Conservation (phyloP, 1,140 invertebrate species). For the Littorina saxatilis region DNA sequence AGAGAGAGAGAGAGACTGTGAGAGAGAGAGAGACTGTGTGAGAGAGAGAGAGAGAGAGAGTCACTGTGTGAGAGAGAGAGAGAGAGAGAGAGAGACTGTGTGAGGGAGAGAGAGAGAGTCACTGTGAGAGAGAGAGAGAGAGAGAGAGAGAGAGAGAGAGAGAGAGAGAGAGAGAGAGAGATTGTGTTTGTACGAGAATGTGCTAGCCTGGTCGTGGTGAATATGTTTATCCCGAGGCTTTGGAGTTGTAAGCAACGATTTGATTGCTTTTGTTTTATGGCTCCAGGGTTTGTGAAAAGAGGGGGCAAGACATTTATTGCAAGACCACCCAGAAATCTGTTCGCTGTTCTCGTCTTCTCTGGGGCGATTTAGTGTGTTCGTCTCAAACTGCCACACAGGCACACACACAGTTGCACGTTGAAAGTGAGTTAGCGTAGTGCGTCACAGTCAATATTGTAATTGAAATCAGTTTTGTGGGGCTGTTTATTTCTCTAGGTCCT, state of each 20-base stretch:
- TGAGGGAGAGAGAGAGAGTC: not conserved
- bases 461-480: too few species aligned
- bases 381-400: too few species aligned
- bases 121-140: not conserved
- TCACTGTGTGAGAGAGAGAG: not conserved
- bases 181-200: not conserved
- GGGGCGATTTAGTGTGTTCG: too few species aligned
- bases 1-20: not conserved
- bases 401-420: too few species aligned
- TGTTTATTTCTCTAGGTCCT: too few species aligned
- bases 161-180: slow-evolving; percentile 19
- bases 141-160: slow-evolving; percentile 19
- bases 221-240: not conserved
- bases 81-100: not conserved
- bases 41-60: not conserved
- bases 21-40: not conserved
- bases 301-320: not conserved
- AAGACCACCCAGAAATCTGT: not conserved
- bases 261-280: not conserved
- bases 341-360: too few species aligned
- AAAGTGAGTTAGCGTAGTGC: too few species aligned
- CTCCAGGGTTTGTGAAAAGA: not conserved
- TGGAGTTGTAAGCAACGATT: not conserved
- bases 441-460: too few species aligned
- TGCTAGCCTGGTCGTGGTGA: not conserved